Percentiles rank a stretch among this genome's conserved stretches.
Conservation (phyloP, 2,113 vertebrate species). For the Pedionomus torquatus region DNA sequence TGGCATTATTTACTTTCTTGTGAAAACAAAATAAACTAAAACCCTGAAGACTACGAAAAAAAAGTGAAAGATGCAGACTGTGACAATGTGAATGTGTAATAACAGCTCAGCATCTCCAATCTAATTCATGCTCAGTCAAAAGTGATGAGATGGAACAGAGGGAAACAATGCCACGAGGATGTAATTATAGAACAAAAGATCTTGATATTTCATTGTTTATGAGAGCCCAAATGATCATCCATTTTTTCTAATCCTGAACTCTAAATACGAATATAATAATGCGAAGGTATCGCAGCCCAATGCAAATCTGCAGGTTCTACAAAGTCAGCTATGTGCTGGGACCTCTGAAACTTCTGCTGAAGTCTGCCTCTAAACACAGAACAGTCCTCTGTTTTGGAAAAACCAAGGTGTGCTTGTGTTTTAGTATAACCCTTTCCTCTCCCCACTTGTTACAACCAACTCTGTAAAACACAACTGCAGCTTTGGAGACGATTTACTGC, state of each 20-base stretch:
- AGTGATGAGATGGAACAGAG: background rate
- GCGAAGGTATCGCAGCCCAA: background rate
- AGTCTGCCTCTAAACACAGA: background rate
- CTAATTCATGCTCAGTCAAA: background rate
- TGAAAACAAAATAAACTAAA: background rate
- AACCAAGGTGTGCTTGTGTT: background rate
- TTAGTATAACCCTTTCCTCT: background rate
- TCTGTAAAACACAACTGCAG: background rate
- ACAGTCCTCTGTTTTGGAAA: background rate
- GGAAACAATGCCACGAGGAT: background rate
- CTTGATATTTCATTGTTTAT: background rate
- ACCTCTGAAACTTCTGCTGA: background rate
- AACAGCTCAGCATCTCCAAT: background rate
- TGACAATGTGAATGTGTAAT: fast-evolving
- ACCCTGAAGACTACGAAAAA: background rate
- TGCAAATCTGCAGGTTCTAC: background rate
- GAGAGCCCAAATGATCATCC: background rate
- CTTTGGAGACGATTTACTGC: background rate
- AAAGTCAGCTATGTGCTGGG: background rate
- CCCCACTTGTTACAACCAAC: background rate
- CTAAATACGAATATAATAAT: too few relatives aligned
- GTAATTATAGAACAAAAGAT: background rate
- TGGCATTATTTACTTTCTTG: background rate
- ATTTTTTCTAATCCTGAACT: background rate
- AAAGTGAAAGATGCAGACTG: background rate